phyloP scores from a whole-genome alignment of 2,797 vertebrate species.

The Acanthurus lineatus region DNA sequence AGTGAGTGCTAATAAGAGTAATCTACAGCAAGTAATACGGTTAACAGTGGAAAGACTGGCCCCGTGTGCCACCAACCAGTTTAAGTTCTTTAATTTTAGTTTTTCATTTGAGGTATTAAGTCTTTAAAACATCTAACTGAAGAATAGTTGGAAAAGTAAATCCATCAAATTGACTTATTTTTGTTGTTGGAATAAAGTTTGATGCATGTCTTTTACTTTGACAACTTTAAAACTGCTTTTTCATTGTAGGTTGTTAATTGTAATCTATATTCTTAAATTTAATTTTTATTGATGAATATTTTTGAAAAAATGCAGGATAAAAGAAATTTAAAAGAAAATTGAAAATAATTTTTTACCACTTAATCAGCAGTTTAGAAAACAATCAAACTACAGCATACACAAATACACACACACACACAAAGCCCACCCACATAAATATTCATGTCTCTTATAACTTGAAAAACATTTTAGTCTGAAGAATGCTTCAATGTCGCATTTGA shows the following conservation, averaged over 20 bases:
- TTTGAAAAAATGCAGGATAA: no score
- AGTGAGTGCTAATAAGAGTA: conserved; percentile 44
- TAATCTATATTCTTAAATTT: no score
- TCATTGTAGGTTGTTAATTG: not conserved
- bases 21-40: conserved; percentile 27
- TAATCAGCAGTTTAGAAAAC: not conserved
- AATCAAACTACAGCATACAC: not conserved
- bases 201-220: not conserved
- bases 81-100: not conserved
- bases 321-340: no score
- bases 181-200: not conserved
- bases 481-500: conserved; percentile 35
- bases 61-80: not conserved
- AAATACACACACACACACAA: not conserved
- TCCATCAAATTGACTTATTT: not conserved
- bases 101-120: conserved; percentile 6
- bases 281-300: no score
- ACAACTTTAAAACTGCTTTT: not conserved
- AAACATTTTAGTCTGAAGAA: conserved; percentile 33
- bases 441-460: conserved; percentile 25
- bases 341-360: no score
- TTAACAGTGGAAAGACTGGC: conserved; percentile 5
- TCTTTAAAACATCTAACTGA: not conserved
- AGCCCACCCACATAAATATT: conserved; percentile 20
- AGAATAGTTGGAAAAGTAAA: conserved; percentile 2